A percentile compares a stretch with the other conserved stretches of the same genome.
Evolutionary conservation across 2,888 invertebrate species (phyloP).

Genomic region (Phymatocera aterrima): DNA sequence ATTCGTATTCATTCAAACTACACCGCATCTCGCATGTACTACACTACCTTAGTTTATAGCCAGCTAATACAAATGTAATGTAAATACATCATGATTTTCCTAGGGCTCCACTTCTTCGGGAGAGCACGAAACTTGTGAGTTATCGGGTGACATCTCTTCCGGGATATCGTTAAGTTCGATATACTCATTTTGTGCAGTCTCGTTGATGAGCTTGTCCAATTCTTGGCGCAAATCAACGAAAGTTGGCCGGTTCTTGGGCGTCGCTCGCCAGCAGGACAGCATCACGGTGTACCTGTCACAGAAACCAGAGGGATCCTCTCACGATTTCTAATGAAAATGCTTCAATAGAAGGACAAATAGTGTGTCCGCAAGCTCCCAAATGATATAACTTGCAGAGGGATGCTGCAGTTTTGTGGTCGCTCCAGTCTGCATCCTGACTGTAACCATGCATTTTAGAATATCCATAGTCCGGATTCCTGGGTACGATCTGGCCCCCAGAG

Average conservation of each 20-base stretch:
- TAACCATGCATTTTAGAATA: slow-evolving; percentile 82
- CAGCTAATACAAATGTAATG: too few relatives aligned
- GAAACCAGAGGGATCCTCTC: too few relatives aligned
- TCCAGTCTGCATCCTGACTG: slow-evolving; percentile 89
- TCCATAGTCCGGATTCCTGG: slow-evolving; percentile 83
- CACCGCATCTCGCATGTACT: too few relatives aligned
- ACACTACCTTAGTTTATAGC: too few relatives aligned
- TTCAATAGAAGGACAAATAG: too few relatives aligned
- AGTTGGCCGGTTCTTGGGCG: slow-evolving; percentile 83
- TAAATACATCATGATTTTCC: too few relatives aligned
- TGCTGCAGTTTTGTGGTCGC: slow-evolving; percentile 84
- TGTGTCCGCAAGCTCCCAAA: too few relatives aligned
- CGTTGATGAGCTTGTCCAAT: slow-evolving; percentile 76
- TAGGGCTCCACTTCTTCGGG: too few relatives aligned
- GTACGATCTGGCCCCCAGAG: slow-evolving; percentile 89
- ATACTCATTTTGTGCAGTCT: slow-evolving; percentile 65
- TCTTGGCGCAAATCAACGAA: slow-evolving; percentile 80
- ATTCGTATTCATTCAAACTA: too few relatives aligned
- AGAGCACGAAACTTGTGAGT: background rate
- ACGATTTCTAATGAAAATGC: too few relatives aligned
- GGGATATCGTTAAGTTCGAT: slow-evolving; percentile 57
- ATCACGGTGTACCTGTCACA: too few relatives aligned
- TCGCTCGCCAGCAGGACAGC: slow-evolving; percentile 84
- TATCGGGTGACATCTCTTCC: background rate
- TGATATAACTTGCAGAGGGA: slow-evolving; percentile 81